Evolutionary conservation across 1,140 invertebrate genomes (phyloP).

Genomic region (Drosophila willistoni): DNA sequence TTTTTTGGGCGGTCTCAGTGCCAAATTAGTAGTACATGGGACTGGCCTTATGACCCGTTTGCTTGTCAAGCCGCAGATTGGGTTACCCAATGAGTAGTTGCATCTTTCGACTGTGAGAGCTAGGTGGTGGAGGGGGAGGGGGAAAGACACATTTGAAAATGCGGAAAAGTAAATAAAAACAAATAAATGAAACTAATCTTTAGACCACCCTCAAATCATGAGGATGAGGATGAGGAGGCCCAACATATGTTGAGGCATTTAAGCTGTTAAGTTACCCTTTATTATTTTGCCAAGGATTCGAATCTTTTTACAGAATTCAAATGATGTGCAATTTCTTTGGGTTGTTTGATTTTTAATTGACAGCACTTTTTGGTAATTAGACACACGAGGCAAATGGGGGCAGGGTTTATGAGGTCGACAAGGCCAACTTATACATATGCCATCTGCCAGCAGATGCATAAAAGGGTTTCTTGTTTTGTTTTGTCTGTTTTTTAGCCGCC

Average conservation of each 20-base stretch:
- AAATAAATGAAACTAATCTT: conserved; percentile 67
- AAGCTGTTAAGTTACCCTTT: conserved; percentile 73
- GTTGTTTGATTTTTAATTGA: conserved; percentile 62
- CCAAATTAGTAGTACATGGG: conserved; percentile 71
- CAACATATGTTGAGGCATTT: conserved; percentile 64
- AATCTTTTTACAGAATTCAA: conserved; percentile 32
- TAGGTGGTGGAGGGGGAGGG: too few relatives aligned
- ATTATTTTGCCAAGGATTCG: conserved; percentile 34
- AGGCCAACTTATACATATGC: conserved; percentile 33
- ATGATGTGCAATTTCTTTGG: conserved; percentile 34
- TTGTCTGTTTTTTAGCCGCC: conserved; percentile 44
- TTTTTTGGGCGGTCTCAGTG: conserved; percentile 28
- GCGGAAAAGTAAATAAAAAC: conserved; percentile 74
- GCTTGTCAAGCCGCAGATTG: conserved; percentile 73
- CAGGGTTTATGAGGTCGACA: not conserved
- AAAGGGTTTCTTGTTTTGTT: conserved; percentile 20
- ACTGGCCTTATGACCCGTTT: conserved; percentile 66
- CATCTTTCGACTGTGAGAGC: conserved; percentile 47
- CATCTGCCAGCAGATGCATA: conserved; percentile 55
- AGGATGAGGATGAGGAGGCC: not conserved
- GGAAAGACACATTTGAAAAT: conserved; percentile 55
- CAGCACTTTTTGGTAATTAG: conserved; percentile 54
- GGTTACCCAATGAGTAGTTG: conserved; percentile 62
- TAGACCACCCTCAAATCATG: conserved; percentile 57
- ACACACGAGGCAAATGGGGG: conserved; percentile 44